A percentile compares a stretch with the other conserved stretches of the same genome.
phyloP scores from a whole-genome alignment of 2,888 invertebrate genomes.

The Scaeva pyrastri region DNA sequence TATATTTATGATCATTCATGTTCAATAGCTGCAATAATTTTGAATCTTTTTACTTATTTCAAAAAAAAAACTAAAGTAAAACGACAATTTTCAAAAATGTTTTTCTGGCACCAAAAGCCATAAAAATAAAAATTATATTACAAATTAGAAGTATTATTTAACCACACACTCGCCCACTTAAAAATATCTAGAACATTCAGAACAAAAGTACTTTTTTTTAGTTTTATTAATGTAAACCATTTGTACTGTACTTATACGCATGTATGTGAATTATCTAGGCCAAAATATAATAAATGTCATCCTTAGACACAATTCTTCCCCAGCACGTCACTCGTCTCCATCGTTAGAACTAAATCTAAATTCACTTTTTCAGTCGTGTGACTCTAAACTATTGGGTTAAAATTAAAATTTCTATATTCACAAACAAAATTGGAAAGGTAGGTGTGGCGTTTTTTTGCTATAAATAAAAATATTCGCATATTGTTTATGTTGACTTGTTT shows the following conservation, averaged over 20 bases:
- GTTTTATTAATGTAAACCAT: neutral
- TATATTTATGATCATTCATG: no score
- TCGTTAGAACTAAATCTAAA: neutral
- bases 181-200: neutral
- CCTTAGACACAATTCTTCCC: neutral
- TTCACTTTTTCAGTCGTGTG: slow-evolving; percentile 11
- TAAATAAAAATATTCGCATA: slow-evolving; percentile 22
- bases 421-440: slow-evolving; percentile 27
- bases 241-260: neutral
- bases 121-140: no score
- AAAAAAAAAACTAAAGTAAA: no score
- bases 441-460: slow-evolving; percentile 47
- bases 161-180: neutral
- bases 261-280: neutral
- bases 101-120: no score
- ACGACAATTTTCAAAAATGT: no score
- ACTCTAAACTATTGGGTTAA: neutral
- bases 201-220: neutral
- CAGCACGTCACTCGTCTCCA: neutral
- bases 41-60: no score
- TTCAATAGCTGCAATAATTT: no score
- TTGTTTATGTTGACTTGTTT: slow-evolving; percentile 4
- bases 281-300: slow-evolving; percentile 8
- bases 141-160: no score
- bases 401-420: slow-evolving; percentile 33